Conservation (phyloP, 2,113 vertebrate species). For the Phalacrocorax pelagicus region DNA sequence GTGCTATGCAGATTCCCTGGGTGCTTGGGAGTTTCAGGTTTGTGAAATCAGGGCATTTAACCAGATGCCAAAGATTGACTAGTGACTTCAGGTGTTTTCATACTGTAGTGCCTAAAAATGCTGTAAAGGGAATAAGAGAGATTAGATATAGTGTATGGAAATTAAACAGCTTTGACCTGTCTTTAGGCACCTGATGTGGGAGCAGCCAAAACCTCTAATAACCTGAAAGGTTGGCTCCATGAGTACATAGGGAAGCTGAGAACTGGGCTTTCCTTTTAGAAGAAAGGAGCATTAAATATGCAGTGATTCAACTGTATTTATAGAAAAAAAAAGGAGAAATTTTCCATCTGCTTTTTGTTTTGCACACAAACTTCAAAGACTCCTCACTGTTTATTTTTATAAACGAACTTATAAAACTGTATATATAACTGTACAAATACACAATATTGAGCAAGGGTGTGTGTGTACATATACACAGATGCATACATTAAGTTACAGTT, state of each 20-base stretch:
- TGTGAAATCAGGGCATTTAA: background rate
- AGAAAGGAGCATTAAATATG: background rate
- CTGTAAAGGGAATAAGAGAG: background rate
- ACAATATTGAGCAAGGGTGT: background rate
- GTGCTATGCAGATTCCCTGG: background rate
- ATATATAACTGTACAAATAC: background rate
- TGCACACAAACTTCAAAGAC: background rate
- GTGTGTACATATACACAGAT: background rate
- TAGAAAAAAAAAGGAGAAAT: background rate
- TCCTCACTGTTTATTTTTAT: slow-evolving; percentile 25
- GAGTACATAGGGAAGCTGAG: background rate
- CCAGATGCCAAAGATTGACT: background rate
- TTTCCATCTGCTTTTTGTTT: slow-evolving; percentile 43
- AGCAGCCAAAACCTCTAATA: background rate
- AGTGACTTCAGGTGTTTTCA: background rate
- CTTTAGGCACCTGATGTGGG: background rate
- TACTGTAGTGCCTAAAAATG: background rate
- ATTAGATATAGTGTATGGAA: background rate
- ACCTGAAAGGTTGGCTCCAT: background rate
- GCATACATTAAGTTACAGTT: background rate
- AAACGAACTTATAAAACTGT: background rate
- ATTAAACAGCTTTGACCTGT: background rate
- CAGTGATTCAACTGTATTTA: background rate
- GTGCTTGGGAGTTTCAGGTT: background rate
- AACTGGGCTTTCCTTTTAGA: background rate